Percentiles rank a stretch among this genome's conserved stretches.
Evolutionary conservation across 2,888 invertebrate genomes (phyloP).

Genomic region (Artemia sinica): DNA sequence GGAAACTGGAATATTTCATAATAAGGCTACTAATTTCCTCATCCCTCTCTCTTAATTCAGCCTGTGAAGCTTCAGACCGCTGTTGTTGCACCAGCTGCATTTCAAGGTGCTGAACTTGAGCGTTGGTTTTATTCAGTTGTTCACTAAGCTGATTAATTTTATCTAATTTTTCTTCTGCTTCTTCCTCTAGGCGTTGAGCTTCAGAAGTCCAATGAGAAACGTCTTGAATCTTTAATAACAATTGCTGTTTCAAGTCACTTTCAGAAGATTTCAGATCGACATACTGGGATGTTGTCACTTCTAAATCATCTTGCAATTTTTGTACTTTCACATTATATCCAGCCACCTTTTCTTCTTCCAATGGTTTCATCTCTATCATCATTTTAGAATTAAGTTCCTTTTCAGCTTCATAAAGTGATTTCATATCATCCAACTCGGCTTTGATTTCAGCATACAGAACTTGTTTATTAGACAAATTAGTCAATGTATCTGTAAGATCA

Average conservation of each 20-base stretch:
- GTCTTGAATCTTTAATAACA: background rate
- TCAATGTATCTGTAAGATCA: background rate
- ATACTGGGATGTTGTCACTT: background rate
- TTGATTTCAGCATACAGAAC: background rate
- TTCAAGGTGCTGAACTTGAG: background rate
- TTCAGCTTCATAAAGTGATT: background rate
- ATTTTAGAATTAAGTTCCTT: background rate
- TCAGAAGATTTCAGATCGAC: background rate
- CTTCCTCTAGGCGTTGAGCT: conserved; percentile 2
- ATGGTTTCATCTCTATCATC: background rate
- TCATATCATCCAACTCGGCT: background rate
- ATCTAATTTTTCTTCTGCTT: background rate
- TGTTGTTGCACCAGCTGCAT: background rate
- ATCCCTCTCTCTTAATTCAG: conserved; percentile 5
- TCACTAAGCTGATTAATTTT: background rate
- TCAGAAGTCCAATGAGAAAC: background rate
- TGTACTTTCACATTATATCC: background rate
- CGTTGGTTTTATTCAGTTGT: background rate
- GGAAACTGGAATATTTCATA: background rate
- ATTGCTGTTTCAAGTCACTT: background rate
- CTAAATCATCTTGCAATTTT: background rate
- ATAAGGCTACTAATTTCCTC: conserved; percentile 6
- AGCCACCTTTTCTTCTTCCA: background rate
- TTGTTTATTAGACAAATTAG: background rate
- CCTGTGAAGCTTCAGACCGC: background rate